A percentile compares a stretch with the other conserved stretches of the same genome.
phyloP scores from a whole-genome alignment of 1,140 invertebrate genomes.

The Varroa destructor region DNA sequence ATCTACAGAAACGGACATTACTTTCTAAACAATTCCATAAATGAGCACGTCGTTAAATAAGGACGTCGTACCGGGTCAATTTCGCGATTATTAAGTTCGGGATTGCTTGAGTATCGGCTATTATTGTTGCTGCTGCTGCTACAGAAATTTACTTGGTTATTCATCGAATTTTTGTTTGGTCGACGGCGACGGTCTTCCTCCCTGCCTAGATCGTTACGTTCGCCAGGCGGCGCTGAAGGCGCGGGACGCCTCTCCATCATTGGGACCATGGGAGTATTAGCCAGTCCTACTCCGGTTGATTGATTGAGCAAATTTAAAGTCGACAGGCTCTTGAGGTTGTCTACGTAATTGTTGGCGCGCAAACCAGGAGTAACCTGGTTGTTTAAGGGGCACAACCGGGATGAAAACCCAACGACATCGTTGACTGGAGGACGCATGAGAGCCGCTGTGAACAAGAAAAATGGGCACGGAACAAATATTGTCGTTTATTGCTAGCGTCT shows the following conservation, averaged over 20 bases:
- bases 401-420: neutral
- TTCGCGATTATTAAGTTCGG: slow-evolving; percentile 4
- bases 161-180: slow-evolving; percentile 24
- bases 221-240: neutral
- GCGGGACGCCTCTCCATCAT: neutral
- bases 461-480: no score
- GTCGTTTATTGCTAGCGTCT: no score
- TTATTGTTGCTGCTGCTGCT: no score
- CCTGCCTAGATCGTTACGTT: slow-evolving; percentile 1
- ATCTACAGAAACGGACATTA: no score
- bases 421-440: neutral
- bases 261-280: no score
- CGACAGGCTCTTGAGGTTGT: slow-evolving; percentile 22
- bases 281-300: neutral
- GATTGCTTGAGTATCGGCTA: slow-evolving; percentile 21
- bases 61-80: neutral
- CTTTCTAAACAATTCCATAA: no score
- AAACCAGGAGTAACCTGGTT: slow-evolving; percentile 16
- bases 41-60: no score
- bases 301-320: slow-evolving; percentile 10
- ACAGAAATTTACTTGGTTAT: slow-evolving; percentile 22
- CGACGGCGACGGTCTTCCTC: slow-evolving; percentile 3
- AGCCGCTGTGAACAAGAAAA: neutral
- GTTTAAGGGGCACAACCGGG: neutral
- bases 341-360: slow-evolving; percentile 21